A percentile compares a stretch with the other conserved stretches of the same genome.
Conservation (phyloP, 2,797 vertebrate species). For the Falco rusticolus region DNA sequence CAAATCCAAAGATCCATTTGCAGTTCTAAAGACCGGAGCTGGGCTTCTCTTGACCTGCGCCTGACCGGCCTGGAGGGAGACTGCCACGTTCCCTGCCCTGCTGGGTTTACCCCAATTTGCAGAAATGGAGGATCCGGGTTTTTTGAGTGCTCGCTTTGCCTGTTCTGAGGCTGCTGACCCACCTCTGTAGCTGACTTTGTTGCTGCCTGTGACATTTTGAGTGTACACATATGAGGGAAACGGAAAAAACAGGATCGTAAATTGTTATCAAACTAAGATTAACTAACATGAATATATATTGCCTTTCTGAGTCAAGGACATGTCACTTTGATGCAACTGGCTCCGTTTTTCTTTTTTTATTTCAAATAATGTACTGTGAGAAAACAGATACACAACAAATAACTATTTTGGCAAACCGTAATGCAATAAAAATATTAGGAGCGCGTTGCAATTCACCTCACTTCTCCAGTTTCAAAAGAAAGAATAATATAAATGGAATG, state of each 20-base stretch:
- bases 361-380: conserved; percentile 3
- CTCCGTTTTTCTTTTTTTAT: not conserved
- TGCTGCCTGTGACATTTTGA: not conserved
- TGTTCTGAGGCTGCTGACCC: not conserved
- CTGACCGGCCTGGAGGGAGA: not conserved
- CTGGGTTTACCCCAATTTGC: not conserved
- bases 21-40: not conserved
- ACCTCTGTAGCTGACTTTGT: conserved; percentile 2
- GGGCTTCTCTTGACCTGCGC: not conserved
- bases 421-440: not conserved
- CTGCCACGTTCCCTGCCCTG: not conserved
- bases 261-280: conserved; percentile 14
- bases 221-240: not conserved
- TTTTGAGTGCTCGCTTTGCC: not conserved
- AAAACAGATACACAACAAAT: conserved; percentile 46
- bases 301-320: conserved; percentile 12
- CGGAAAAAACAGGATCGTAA: conserved; percentile 22
- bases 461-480: conserved; percentile 43
- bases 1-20: not conserved
- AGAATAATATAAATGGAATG: conserved; percentile 23
- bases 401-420: conserved; percentile 38
- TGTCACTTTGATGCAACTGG: conserved; percentile 8
- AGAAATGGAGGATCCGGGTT: not conserved
- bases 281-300: conserved; percentile 5
- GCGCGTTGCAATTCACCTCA: conserved; percentile 16